Evolutionary conservation across 2,797 vertebrate species (phyloP).

Genomic region (Sebastiscus tertius): DNA sequence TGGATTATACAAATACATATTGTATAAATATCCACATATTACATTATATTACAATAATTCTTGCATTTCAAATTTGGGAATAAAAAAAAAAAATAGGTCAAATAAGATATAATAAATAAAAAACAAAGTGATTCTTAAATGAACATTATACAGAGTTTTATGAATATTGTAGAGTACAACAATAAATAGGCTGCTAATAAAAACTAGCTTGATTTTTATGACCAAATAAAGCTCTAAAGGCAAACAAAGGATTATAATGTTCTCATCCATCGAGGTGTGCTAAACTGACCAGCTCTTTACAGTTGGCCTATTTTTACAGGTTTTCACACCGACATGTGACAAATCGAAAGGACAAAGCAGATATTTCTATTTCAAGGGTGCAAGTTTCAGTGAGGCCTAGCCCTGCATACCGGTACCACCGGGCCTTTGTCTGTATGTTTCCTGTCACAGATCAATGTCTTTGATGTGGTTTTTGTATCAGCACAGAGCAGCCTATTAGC

Average conservation of each 20-base stretch:
- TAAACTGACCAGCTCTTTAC: conserved; percentile 51
- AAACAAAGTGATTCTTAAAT: background rate
- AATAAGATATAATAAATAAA: background rate
- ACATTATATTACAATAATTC: background rate
- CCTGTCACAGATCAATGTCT: conserved; percentile 65
- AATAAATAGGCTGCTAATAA: background rate
- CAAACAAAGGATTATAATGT: conserved; percentile 5
- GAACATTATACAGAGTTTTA: background rate
- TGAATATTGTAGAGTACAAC: background rate
- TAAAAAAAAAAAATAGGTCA: background rate
- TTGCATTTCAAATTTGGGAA: background rate
- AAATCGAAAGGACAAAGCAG: conserved; percentile 35
- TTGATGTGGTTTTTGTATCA: conserved; percentile 65
- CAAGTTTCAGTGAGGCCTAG: conserved; percentile 50
- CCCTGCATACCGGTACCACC: conserved; percentile 36
- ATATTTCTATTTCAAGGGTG: conserved; percentile 54
- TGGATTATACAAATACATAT: background rate
- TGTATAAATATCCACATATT: background rate
- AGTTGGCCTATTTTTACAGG: conserved; percentile 54
- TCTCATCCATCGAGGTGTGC: background rate
- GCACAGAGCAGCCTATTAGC: conserved; percentile 50
- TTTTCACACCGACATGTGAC: conserved; percentile 32
- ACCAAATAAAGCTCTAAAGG: background rate
- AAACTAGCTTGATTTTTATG: background rate
- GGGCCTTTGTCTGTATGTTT: conserved; percentile 53